Conservation (phyloP, 2,113 vertebrate species). For the Procavia capensis region DNA sequence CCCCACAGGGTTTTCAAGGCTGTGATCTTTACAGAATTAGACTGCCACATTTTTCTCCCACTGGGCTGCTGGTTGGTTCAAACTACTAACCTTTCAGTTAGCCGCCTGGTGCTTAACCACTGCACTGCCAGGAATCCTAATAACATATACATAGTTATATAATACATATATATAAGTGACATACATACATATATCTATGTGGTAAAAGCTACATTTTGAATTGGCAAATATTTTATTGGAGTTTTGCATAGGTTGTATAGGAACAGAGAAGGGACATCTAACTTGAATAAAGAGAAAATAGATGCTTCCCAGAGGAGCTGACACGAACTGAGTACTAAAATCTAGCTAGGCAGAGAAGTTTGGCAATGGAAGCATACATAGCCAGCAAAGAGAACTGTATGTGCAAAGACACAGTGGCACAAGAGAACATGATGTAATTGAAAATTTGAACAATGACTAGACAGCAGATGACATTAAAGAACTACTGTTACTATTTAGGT, state of each 20-base stretch:
- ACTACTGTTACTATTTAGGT: neutral
- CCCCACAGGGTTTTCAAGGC: too few relatives aligned
- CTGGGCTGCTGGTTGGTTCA: too few relatives aligned
- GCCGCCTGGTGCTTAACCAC: too few relatives aligned
- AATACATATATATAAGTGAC: neutral
- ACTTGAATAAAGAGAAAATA: neutral
- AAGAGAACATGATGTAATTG: neutral
- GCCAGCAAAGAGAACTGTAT: neutral
- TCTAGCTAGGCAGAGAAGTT: neutral
- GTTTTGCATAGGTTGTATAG: neutral
- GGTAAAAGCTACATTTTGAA: conserved; percentile 19
- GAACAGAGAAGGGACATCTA: neutral
- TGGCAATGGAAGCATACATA: neutral
- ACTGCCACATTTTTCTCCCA: too few relatives aligned
- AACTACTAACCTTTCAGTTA: too few relatives aligned
- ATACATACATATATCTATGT: neutral
- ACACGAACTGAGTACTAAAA: conserved; percentile 6
- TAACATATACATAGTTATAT: neutral
- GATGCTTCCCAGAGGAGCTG: neutral
- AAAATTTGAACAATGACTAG: neutral
- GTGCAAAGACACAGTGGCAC: neutral
- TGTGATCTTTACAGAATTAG: too few relatives aligned
- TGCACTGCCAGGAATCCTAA: too few relatives aligned
- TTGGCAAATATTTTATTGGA: neutral
- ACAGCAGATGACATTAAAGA: neutral